These are phyloP conservation scores for Cephus nigrinus DNA, from an alignment of 2,888 invertebrate species.

Conservation along the genomic window DNA sequence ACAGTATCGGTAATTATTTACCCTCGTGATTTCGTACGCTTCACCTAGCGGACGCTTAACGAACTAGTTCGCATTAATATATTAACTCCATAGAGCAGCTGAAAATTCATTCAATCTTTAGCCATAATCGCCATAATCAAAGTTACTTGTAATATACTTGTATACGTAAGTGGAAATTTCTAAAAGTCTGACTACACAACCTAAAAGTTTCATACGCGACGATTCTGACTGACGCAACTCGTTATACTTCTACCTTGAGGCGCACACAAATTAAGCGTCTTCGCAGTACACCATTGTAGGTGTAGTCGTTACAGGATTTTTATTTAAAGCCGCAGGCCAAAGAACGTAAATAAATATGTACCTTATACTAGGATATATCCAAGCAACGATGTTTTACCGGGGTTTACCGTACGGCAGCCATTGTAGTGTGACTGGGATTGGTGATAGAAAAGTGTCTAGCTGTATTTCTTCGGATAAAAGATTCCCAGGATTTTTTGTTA, in stretches of 20 bases:
- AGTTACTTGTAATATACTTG: background rate
- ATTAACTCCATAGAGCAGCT: background rate
- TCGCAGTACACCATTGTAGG: background rate
- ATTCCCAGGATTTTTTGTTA: background rate
- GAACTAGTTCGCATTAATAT: background rate
- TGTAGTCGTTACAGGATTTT: background rate
- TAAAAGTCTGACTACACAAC: background rate
- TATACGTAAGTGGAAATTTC: background rate
- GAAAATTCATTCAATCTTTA: background rate
- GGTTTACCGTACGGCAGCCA: no score
- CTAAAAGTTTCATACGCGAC: background rate
- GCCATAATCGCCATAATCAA: background rate
- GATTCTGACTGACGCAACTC: background rate
- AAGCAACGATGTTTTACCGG: background rate
- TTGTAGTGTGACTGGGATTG: no score
- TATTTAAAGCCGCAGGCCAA: no score
- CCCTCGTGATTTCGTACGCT: background rate
- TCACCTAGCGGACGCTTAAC: background rate
- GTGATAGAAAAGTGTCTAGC: background rate
- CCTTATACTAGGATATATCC: background rate
- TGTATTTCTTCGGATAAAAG: background rate
- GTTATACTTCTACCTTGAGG: background rate
- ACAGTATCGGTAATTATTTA: background rate
- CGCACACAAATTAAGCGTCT: background rate
- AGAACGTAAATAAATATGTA: background rate